Percentiles rank a stretch among this genome's conserved stretches.
Conservation (phyloP, 2,797 vertebrate species). For the Pogonophryne albipinna region DNA sequence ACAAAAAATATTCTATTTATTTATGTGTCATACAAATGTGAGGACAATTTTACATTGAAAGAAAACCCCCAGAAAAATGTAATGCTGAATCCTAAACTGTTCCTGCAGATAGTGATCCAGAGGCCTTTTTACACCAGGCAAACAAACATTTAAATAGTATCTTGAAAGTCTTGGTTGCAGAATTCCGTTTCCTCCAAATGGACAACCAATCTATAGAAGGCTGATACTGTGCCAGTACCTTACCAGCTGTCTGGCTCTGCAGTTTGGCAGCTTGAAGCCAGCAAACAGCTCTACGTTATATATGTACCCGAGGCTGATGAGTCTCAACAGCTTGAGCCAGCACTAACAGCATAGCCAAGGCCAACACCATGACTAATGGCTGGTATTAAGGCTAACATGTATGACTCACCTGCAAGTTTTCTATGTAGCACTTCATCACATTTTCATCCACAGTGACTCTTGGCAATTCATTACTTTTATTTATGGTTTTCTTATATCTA, state of each 20-base stretch:
- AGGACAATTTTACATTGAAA: neutral
- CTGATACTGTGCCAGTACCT: constrained; percentile 14
- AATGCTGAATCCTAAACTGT: neutral
- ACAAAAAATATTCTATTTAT: neutral
- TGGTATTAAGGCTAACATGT: constrained; percentile 49
- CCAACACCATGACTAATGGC: constrained; percentile 55
- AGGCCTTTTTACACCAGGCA: neutral
- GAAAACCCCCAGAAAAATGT: neutral
- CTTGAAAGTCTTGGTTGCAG: neutral
- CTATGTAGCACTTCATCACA: constrained; percentile 8
- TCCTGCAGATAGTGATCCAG: neutral
- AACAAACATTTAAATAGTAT: neutral
- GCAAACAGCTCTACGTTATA: constrained; percentile 32
- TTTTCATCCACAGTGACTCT: constrained; percentile 12
- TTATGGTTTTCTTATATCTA: neutral
- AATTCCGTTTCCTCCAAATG: constrained; percentile 21
- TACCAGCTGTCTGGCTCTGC: constrained; percentile 48
- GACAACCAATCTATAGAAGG: constrained; percentile 13
- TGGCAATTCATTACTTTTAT: too few relatives aligned
- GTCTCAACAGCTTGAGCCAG: constrained; percentile 65
- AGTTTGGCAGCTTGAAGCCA: constrained; percentile 33
- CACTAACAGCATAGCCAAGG: constrained; percentile 28
- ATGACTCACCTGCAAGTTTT: constrained; percentile 50
- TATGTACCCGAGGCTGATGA: constrained; percentile 28
- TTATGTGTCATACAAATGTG: neutral